Percentiles rank a stretch among this genome's conserved stretches.
Conservation (phyloP, 2,797 vertebrate genomes). For the Platalea minor region DNA sequence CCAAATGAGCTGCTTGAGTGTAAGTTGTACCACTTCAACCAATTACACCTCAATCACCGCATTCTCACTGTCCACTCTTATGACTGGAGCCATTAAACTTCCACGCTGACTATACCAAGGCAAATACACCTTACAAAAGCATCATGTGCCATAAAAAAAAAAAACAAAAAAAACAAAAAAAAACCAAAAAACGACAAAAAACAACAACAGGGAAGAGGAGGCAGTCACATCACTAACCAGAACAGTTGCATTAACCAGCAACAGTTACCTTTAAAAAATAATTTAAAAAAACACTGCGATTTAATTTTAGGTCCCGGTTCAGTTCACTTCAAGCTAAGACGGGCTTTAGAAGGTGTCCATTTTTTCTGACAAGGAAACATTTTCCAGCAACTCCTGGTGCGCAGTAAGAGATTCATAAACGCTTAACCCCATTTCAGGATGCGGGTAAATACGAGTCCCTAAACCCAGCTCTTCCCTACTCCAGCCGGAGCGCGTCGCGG, state of each 20-base stretch:
- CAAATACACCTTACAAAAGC: not conserved
- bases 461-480: not conserved
- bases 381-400: not conserved
- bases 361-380: not conserved
- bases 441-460: not conserved
- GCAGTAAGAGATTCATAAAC: accelerated
- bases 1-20: not conserved
- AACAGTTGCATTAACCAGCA: not conserved
- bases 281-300: not conserved
- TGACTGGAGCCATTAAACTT: not conserved
- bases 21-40: not conserved
- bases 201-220: not conserved
- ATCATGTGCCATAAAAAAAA: not conserved
- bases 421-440: not conserved
- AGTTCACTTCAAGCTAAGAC: not conserved
- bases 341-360: not conserved
- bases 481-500: not conserved
- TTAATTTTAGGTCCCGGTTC: not conserved
- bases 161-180: not conserved
- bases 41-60: not conserved
- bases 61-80: not conserved
- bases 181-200: too few species aligned
- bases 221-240: not conserved
- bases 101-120: not conserved
- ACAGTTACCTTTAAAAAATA: not conserved